These are phyloP conservation scores for Epinotia nisella DNA, from an alignment of 2,888 invertebrate species.

Conservation along the genomic window DNA sequence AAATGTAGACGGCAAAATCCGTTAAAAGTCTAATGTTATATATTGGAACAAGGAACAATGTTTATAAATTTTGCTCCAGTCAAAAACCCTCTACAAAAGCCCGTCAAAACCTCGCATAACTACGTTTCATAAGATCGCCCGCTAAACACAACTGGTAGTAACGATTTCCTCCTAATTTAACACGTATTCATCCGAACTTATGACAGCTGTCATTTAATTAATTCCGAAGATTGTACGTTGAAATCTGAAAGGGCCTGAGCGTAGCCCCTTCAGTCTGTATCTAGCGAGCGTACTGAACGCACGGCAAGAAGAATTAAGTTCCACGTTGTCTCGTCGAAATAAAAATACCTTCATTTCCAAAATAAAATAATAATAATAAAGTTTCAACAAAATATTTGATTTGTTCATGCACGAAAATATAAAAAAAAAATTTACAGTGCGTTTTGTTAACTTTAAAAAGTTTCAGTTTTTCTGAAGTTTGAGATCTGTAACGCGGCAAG, in stretches of 20 bases:
- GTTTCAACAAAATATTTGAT: not conserved
- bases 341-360: not conserved
- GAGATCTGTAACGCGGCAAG: not conserved
- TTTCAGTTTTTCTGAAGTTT: constrained; percentile 11
- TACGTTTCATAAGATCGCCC: not conserved
- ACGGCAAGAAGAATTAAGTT: constrained; percentile 50
- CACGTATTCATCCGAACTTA: not conserved
- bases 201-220: constrained; percentile 7
- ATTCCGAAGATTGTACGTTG: constrained; percentile 36
- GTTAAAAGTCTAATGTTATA: too few species aligned
- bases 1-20: too few species aligned
- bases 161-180: not conserved
- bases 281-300: constrained; percentile 57
- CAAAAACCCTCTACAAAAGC: too few species aligned
- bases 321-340: constrained; percentile 50
- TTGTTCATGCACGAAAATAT: not conserved
- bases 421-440: constrained; percentile 14
- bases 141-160: not conserved
- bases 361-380: not conserved
- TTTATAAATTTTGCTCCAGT: too few species aligned
- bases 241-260: constrained; percentile 47
- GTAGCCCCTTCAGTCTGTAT: constrained; percentile 54
- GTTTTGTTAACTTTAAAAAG: constrained; percentile 7
- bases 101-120: too few species aligned
- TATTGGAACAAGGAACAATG: too few species aligned